phyloP scores from a whole-genome alignment of 2,888 invertebrate genomes.

The Diogma glabrata region DNA sequence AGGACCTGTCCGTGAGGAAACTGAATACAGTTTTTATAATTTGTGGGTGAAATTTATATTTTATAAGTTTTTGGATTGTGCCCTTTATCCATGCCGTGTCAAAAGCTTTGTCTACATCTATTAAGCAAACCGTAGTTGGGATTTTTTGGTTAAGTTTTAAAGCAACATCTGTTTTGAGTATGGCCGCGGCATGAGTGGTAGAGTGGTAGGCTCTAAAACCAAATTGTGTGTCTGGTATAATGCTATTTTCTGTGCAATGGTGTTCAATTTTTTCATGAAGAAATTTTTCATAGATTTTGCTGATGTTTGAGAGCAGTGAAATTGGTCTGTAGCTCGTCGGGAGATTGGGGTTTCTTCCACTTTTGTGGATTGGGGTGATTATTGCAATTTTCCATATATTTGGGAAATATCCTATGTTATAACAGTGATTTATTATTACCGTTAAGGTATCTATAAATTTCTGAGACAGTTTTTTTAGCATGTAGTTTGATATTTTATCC shows the following conservation, averaged over 20 bases:
- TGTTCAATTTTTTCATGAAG: neutral
- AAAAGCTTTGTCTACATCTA: conserved; percentile 12
- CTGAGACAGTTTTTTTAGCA: neutral
- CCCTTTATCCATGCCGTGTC: conserved; percentile 10
- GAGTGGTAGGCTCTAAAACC: conserved; percentile 1
- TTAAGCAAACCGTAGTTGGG: conserved; percentile 3
- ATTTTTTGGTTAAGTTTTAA: neutral
- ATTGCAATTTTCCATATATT: neutral
- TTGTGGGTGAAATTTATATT: neutral
- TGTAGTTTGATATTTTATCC: neutral
- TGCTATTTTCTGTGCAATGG: neutral
- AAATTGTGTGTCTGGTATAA: conserved; percentile 12
- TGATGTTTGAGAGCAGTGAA: neutral
- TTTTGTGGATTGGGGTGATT: neutral
- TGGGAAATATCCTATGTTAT: neutral
- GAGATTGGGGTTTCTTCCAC: neutral
- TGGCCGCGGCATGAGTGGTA: conserved; percentile 4
- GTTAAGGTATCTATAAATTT: neutral
- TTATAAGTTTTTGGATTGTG: neutral
- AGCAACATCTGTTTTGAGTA: conserved; percentile 4
- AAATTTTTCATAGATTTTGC: neutral
- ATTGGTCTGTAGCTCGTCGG: neutral
- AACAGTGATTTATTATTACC: neutral
- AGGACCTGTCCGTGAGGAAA: neutral
- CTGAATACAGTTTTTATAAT: neutral